phyloP scores from a whole-genome alignment of 37 sponge, comb jelly and placozoan genomes.

The Aplysina aerophoba region DNA sequence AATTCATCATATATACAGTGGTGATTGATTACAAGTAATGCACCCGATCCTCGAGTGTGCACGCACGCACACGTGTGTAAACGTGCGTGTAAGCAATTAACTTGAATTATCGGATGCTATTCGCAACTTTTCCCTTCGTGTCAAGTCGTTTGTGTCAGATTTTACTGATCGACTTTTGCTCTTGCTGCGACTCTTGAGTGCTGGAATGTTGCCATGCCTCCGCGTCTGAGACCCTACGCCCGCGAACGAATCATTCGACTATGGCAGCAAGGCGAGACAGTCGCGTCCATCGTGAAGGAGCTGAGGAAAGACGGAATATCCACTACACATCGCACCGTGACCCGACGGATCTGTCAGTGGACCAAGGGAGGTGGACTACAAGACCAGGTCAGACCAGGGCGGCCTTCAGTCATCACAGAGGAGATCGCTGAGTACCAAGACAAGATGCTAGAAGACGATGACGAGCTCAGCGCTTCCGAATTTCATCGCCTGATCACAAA shows the following conservation, averaged over 20 bases:
- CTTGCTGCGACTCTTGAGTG: not conserved
- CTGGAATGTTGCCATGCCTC: not conserved
- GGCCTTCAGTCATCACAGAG: no score
- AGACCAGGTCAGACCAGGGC: no score
- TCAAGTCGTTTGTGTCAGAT: not conserved
- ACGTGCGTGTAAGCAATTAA: not conserved
- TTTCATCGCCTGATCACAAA: not conserved
- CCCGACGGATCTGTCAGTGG: no score
- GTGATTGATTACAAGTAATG: no score
- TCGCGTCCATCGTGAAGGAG: not conserved
- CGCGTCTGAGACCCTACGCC: not conserved
- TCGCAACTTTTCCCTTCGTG: not conserved
- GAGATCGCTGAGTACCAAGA: not conserved
- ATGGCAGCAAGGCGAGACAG: not conserved
- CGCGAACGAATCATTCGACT: constrained; percentile 4
- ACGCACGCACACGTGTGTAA: not conserved
- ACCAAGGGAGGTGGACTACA: no score
- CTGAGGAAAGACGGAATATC: constrained; percentile 11
- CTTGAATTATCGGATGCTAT: not conserved
- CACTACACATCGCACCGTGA: constrained; percentile 12
- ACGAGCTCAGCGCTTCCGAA: not conserved
- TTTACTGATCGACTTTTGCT: not conserved
- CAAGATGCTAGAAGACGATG: not conserved
- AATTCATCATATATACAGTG: no score
- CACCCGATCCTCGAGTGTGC: no score